Evolutionary conservation across 2,888 invertebrate genomes (phyloP).

Genomic region (Abrostola tripartita): DNA sequence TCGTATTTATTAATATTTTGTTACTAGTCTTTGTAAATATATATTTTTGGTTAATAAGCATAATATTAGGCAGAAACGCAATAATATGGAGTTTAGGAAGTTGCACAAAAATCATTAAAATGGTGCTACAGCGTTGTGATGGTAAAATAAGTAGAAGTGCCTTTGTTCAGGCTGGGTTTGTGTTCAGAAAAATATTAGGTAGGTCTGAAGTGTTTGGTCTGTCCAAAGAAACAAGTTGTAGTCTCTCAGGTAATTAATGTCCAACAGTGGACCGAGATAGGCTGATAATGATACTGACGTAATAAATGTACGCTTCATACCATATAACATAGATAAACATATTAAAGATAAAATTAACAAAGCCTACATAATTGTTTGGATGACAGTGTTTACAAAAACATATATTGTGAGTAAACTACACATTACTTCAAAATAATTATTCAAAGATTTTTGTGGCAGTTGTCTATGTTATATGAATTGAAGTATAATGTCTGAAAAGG

Average conservation of each 20-base stretch:
- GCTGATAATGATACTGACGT: too few relatives aligned
- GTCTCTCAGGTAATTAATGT: too few relatives aligned
- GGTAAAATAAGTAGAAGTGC: constrained; percentile 54
- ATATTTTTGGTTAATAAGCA: constrained; percentile 45
- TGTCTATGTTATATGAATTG: background rate
- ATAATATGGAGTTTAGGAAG: constrained; percentile 38
- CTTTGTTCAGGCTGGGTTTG: constrained; percentile 44
- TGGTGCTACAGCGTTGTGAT: constrained; percentile 68
- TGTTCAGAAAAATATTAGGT: background rate
- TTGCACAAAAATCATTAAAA: constrained; percentile 53
- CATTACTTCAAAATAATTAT: too few relatives aligned
- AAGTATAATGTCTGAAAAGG: background rate
- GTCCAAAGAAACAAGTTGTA: too few relatives aligned
- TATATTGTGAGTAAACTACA: too few relatives aligned
- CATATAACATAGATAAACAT: too few relatives aligned
- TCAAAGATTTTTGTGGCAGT: background rate
- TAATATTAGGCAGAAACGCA: constrained; percentile 45
- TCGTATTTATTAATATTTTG: constrained; percentile 62
- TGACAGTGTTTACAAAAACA: too few relatives aligned
- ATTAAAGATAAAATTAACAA: too few relatives aligned
- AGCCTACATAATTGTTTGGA: too few relatives aligned
- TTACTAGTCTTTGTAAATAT: constrained; percentile 68
- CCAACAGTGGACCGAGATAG: too few relatives aligned
- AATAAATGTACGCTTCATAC: too few relatives aligned
- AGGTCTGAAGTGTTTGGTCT: too few relatives aligned